Evolutionary conservation across 2,797 vertebrate genomes (phyloP).

Genomic region (Peromyscus eremicus): DNA sequence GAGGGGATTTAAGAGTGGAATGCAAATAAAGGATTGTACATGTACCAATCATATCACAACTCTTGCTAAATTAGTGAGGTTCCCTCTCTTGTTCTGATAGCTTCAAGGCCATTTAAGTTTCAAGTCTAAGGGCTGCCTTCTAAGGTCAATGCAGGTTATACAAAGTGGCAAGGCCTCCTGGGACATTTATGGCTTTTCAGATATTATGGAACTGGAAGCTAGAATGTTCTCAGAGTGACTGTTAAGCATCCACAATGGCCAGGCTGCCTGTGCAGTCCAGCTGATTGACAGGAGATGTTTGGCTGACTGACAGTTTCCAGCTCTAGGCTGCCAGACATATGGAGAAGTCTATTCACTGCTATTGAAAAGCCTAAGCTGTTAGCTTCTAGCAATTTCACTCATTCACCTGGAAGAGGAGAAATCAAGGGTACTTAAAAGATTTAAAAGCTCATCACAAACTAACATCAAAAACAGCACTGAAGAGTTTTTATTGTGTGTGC

Average conservation of each 20-base stretch:
- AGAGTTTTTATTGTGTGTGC: neutral
- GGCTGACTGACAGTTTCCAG: neutral
- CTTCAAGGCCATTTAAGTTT: neutral
- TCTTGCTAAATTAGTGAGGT: neutral
- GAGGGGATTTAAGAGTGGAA: neutral
- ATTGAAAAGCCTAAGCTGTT: neutral
- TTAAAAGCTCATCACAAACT: neutral
- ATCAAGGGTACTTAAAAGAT: neutral
- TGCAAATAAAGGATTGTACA: no score
- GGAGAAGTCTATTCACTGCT: neutral
- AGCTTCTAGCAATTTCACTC: neutral
- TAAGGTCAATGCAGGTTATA: neutral
- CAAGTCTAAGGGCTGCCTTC: neutral
- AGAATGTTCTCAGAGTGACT: neutral
- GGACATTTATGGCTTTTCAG: neutral
- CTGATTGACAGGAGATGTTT: neutral
- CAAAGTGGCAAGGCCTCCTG: neutral
- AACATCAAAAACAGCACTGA: neutral
- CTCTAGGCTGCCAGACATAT: neutral
- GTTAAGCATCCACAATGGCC: neutral
- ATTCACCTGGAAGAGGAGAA: no score
- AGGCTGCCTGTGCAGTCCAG: neutral
- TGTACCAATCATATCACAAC: neutral
- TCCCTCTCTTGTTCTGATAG: neutral
- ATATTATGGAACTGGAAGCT: neutral